Percentiles rank a stretch among this genome's conserved stretches.
phyloP scores from a whole-genome alignment of 2,797 vertebrate genomes.

The Antrozous pallidus region DNA sequence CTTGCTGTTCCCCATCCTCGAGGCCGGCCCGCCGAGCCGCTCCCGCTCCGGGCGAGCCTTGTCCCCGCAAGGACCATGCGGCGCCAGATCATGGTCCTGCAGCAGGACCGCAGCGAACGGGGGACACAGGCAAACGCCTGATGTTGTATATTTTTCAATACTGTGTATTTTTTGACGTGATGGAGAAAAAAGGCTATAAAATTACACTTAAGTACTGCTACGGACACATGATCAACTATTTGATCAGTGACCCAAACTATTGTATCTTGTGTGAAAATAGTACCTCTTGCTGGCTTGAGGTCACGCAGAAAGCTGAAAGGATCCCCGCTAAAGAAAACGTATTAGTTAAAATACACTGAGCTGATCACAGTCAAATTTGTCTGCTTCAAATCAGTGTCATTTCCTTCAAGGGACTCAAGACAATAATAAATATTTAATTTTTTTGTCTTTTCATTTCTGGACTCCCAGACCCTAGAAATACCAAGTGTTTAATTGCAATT shows the following conservation, averaged over 20 bases:
- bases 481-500: not conserved
- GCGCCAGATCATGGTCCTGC: no score
- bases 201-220: slow-evolving; percentile 60
- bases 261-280: slow-evolving; percentile 18
- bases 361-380: not conserved
- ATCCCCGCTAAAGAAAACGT: not conserved
- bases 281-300: not conserved
- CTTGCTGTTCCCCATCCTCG: no score
- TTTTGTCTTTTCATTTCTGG: slow-evolving; percentile 22
- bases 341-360: not conserved
- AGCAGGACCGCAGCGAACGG: accelerated
- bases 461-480: not conserved
- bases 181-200: slow-evolving; percentile 55
- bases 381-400: not conserved
- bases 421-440: slow-evolving; percentile 24
- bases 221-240: slow-evolving; percentile 66
- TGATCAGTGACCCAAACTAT: slow-evolving; percentile 54
- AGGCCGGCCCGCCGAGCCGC: not conserved
- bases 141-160: slow-evolving; percentile 55
- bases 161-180: slow-evolving; percentile 67
- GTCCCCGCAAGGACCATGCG: not conserved
- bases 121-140: accelerated
- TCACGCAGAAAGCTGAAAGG: slow-evolving; percentile 10
- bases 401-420: slow-evolving; percentile 22
- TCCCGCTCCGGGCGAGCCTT: not conserved